Conservation (phyloP, 2,888 invertebrate genomes). For the Pteria penguin region DNA sequence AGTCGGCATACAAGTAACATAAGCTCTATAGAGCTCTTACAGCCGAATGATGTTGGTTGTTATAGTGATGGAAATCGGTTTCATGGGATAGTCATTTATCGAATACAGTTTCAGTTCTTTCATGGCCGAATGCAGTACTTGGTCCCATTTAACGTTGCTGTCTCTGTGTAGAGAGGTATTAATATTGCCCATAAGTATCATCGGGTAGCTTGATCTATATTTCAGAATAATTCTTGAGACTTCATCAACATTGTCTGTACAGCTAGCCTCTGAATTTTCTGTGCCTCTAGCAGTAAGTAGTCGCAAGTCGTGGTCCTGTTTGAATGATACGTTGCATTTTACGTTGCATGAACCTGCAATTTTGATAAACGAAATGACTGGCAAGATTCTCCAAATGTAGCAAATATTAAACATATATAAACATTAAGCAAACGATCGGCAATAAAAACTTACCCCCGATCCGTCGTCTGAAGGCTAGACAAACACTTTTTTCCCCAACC, state of each 20-base stretch:
- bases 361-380: no score
- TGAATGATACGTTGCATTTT: no score
- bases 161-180: background rate
- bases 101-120: background rate
- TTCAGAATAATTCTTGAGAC: background rate
- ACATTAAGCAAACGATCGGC: no score
- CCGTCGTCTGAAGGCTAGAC: no score
- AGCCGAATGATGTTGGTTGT: background rate
- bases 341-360: no score
- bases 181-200: background rate
- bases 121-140: background rate
- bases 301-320: no score
- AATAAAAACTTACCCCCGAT: no score
- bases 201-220: background rate
- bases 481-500: no score
- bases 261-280: background rate
- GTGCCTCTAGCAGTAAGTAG: background rate
- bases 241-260: background rate
- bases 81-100: background rate
- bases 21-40: no score
- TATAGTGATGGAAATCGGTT: background rate
- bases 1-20: no score
- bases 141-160: background rate
- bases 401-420: no score
- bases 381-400: no score